A percentile compares a stretch with the other conserved stretches of the same genome.
phyloP scores from a whole-genome alignment of 2,888 invertebrate species.

The Oscheius onirici region DNA sequence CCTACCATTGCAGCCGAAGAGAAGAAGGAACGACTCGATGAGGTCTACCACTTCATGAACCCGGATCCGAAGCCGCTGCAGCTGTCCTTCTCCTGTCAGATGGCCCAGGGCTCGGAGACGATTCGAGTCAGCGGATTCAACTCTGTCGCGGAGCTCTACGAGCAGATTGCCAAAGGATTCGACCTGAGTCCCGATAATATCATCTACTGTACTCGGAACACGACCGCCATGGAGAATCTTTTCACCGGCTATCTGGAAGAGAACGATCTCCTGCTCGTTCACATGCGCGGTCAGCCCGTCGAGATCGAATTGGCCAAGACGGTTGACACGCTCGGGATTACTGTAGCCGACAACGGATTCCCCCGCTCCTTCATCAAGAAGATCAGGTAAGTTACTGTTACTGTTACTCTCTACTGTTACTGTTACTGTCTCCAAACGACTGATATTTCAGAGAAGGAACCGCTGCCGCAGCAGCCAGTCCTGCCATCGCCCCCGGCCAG shows the following conservation, averaged over 20 bases:
- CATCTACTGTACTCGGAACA: conserved; percentile 95
- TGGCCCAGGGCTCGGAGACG: conserved; percentile 96
- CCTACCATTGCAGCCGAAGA: background rate
- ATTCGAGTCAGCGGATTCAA: conserved; percentile 36
- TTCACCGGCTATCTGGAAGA: conserved; percentile 95
- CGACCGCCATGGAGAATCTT: conserved; percentile 94
- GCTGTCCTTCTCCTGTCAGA: conserved; percentile 86
- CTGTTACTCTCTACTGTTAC: no score
- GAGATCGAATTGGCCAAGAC: conserved; percentile 93
- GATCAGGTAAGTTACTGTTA: no score
- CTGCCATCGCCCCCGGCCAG: conserved; percentile 47
- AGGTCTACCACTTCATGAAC: background rate
- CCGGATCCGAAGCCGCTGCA: background rate
- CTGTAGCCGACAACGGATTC: conserved; percentile 96
- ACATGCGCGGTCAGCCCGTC: conserved; percentile 84
- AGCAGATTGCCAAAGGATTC: conserved; percentile 51
- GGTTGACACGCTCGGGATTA: conserved; percentile 87
- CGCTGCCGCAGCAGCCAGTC: conserved; percentile 77
- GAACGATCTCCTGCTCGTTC: conserved; percentile 98
- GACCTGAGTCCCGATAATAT: conserved; percentile 77
- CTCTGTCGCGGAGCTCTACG: conserved; percentile 35
- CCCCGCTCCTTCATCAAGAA: conserved; percentile 97
- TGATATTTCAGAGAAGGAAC: no score
- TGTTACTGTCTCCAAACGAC: no score
- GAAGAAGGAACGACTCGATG: background rate